phyloP scores from a whole-genome alignment of 2,888 invertebrate species.

The Drosophila stalkeri region DNA sequence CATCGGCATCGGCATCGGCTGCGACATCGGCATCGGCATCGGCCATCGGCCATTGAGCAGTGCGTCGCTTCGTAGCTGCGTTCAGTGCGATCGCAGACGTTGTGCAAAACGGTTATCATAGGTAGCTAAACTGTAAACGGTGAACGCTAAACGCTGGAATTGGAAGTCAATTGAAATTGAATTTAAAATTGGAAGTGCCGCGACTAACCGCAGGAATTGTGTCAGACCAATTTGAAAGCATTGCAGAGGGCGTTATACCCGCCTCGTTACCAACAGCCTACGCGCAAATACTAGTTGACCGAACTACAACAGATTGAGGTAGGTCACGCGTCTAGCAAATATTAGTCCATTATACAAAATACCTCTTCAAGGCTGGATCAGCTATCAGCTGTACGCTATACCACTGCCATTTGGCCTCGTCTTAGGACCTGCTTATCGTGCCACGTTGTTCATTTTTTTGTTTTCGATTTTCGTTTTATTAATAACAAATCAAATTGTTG shows the following conservation, averaged over 20 bases:
- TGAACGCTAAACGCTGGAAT: slow-evolving; percentile 11
- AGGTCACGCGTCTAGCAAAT: slow-evolving; percentile 35
- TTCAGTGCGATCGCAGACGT: slow-evolving; percentile 79
- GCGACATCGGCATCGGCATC: slow-evolving; percentile 8
- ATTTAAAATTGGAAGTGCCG: slow-evolving; percentile 32
- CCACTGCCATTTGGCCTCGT: not conserved
- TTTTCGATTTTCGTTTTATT: not conserved
- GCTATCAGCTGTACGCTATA: not conserved
- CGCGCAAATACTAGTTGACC: slow-evolving; percentile 5
- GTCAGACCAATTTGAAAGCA: slow-evolving; percentile 46
- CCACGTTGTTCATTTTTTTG: slow-evolving; percentile 26
- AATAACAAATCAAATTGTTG: slow-evolving; percentile 39
- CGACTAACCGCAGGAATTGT: slow-evolving; percentile 42
- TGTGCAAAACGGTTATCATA: slow-evolving; percentile 63
- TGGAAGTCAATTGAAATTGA: slow-evolving; percentile 26
- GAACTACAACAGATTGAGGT: slow-evolving; percentile 48
- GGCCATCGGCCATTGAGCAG: slow-evolving; percentile 19
- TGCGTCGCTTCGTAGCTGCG: slow-evolving; percentile 24
- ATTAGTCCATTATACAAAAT: not conserved
- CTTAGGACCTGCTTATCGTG: slow-evolving; percentile 28
- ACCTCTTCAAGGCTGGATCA: slow-evolving; percentile 16
- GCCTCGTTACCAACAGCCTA: not conserved
- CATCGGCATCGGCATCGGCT: slow-evolving; percentile 7
- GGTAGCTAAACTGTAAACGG: not conserved
- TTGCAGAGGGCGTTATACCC: slow-evolving; percentile 43